Percentiles rank a stretch among this genome's conserved stretches.
These are phyloP conservation scores for Urosaurus nigricauda DNA, from an alignment of 2,797 vertebrate species.

Conservation along the genomic window DNA sequence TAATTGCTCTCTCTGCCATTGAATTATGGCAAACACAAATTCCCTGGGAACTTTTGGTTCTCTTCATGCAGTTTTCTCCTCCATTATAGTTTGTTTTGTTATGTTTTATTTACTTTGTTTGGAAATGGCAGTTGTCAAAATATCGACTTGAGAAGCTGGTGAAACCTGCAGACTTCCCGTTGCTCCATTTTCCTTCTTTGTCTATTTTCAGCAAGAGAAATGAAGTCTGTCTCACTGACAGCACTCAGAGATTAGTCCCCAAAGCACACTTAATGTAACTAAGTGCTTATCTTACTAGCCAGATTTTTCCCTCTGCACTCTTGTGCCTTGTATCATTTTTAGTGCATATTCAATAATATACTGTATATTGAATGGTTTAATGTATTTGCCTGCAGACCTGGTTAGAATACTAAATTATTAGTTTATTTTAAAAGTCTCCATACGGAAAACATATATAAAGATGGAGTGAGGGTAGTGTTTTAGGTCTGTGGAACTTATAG, in stretches of 20 bases:
- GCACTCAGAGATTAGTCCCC: not conserved
- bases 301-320: not conserved
- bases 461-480: not conserved
- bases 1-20: constrained; percentile 13
- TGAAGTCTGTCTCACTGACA: not conserved
- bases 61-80: constrained; percentile 33
- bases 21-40: not conserved
- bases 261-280: not conserved
- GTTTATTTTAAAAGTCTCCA: not conserved
- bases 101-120: constrained; percentile 33
- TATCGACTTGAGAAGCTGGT: not conserved
- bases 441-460: not conserved
- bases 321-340: not conserved
- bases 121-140: constrained; percentile 44
- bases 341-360: not conserved
- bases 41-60: constrained; percentile 30
- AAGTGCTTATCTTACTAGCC: not conserved
- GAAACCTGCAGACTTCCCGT: constrained; percentile 3
- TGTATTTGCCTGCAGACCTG: constrained; percentile 13
- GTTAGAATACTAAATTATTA: constrained; percentile 6
- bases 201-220: not conserved
- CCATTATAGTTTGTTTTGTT: not conserved
- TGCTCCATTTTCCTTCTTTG: constrained; percentile 13
- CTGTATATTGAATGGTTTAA: not conserved
- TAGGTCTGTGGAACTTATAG: constrained; percentile 10